These are phyloP conservation scores for Cheilosia grossa DNA, from an alignment of 2,888 invertebrate species.

Conservation along the genomic window DNA sequence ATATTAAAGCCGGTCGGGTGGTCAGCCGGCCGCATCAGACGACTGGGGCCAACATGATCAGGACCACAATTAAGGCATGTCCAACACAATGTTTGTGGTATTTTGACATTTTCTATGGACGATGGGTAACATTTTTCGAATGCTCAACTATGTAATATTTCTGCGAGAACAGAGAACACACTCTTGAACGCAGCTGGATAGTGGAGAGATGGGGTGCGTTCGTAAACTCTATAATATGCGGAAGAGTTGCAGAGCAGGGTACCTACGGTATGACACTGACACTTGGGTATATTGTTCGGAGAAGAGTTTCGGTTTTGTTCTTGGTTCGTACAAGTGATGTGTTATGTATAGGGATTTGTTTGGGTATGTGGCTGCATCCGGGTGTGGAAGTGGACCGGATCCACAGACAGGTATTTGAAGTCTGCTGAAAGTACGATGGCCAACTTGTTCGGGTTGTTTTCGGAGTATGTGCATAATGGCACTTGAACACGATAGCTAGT, in stretches of 20 bases:
- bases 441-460: constrained; percentile 9
- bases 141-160: constrained; percentile 63
- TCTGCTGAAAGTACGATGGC: constrained; percentile 19
- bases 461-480: constrained; percentile 4
- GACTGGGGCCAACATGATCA: constrained; percentile 44
- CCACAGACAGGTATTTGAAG: constrained; percentile 37
- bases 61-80: constrained; percentile 74
- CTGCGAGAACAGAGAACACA: constrained; percentile 51
- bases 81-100: constrained; percentile 75
- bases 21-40: constrained; percentile 3
- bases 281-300: constrained; percentile 23
- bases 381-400: constrained; percentile 21
- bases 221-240: neutral
- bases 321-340: constrained; percentile 16
- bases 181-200: neutral
- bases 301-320: constrained; percentile 23
- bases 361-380: neutral
- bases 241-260: neutral
- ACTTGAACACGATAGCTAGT: constrained; percentile 19
- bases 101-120: constrained; percentile 73
- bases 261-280: constrained; percentile 27
- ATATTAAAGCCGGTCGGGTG: constrained; percentile 34
- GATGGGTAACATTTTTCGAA: constrained; percentile 54
- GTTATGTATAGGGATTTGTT: constrained; percentile 15
- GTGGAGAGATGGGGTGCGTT: constrained; percentile 7